These are phyloP conservation scores for Amyelois transitella DNA, from an alignment of 1,140 invertebrate genomes.

Conservation along the genomic window DNA sequence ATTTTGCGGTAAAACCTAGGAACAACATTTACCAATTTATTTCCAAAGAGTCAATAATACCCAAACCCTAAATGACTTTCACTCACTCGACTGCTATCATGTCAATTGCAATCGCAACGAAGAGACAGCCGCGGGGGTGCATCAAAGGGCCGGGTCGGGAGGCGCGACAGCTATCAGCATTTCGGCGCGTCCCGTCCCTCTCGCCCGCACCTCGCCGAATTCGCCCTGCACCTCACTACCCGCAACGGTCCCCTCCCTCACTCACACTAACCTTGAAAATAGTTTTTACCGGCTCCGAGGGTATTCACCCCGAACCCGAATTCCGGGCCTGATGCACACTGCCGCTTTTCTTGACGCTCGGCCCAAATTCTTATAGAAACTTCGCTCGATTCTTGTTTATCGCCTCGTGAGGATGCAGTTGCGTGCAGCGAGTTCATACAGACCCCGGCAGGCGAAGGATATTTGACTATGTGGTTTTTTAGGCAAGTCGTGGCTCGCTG, in stretches of 20 bases:
- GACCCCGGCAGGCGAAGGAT: constrained; percentile 57
- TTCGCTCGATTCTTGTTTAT: constrained; percentile 11
- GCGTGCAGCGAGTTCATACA: constrained; percentile 42
- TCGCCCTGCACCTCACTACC: constrained; percentile 43
- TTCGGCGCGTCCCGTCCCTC: constrained; percentile 60
- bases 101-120: constrained; percentile 16
- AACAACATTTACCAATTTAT: no score
- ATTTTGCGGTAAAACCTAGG: no score
- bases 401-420: constrained; percentile 20
- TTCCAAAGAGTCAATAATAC: no score
- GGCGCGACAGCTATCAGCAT: constrained; percentile 61
- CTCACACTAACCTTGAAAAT: constrained; percentile 70
- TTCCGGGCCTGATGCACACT: constrained; percentile 58
- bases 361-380: constrained; percentile 52
- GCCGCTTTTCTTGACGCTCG: constrained; percentile 35
- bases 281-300: constrained; percentile 70
- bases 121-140: constrained; percentile 16
- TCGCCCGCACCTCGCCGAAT: constrained; percentile 48
- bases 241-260: constrained; percentile 61
- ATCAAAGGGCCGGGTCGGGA: constrained; percentile 27
- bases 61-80: neutral
- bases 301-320: constrained; percentile 73
- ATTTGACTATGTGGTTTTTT: constrained; percentile 69
- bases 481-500: constrained; percentile 46
- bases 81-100: neutral